Evolutionary conservation across 2,797 vertebrate species (phyloP), one percentile per base, ranked within the genome.

Genomic region (Telmatherina bonti): DNA sequence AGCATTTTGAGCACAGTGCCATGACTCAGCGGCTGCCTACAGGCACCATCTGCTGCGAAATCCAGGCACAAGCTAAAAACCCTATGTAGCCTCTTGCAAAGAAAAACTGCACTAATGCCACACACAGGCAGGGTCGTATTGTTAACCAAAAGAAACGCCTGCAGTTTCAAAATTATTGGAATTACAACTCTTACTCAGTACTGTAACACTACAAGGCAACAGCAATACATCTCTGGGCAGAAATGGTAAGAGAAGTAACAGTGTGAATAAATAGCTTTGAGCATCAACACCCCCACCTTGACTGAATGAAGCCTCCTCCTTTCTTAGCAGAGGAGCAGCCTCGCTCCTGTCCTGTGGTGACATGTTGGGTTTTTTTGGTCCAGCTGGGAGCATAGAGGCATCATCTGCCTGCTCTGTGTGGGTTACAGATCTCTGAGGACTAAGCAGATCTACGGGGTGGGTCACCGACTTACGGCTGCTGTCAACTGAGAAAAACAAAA

Each of bases 401-500:
- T 86, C 86, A 7, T 67, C 72, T 0, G 82, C 27, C 65, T 83
- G 89, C 59, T 31, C 79, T 1, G 64, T 81, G 27, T 85, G 75
- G 18, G 75, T 89, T 2, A 43, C 61, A 13, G 86, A 78, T 55
- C 47, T 86, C 20, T 86, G 91, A 54, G 78, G 88, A 38, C 78
- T 59, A 27, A 76, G 65, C 3, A 65, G 67, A 29, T 89, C 82
- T 0, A 66, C 93, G 0, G 83, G 43, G n/a, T 96, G 95, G 30
- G 88, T 94, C 78, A 94, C 94, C 0, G 86, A 79, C 88, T 97
- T 97, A 53, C 91, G 93, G 71, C 90, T 93, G 7, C 93, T 84
- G 67, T 95, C 93, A 62, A 97, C 98, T 99, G 60, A n/a, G 84
- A 83, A 61, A 59, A 52, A 12, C 16, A 70, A 64, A 51, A 66